Percentiles rank a stretch among this genome's conserved stretches.
Evolutionary conservation across 2,113 vertebrate species (phyloP).

Genomic region (Todiramphus chloris): DNA sequence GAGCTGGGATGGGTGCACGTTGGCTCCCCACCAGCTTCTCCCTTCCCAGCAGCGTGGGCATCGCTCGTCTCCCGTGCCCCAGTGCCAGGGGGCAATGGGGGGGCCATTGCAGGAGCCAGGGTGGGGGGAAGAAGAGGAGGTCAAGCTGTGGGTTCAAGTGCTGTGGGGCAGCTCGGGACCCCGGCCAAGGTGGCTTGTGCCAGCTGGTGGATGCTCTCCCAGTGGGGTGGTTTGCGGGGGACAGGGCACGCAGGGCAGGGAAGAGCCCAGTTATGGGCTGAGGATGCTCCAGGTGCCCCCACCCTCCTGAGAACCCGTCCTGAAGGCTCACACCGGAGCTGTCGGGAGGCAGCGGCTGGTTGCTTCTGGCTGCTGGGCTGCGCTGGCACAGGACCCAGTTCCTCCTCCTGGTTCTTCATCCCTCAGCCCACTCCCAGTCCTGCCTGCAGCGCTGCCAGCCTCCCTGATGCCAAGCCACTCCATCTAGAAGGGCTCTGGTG

Average conservation of each 20-base stretch:
- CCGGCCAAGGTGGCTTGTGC: neutral
- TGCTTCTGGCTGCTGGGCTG: neutral
- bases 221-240: rapidly evolving
- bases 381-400: neutral
- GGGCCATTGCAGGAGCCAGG: too few relatives aligned
- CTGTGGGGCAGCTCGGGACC: neutral
- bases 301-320: neutral
- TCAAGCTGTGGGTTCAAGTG: neutral
- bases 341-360: neutral
- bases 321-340: neutral
- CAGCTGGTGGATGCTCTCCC: neutral
- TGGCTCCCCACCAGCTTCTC: too few relatives aligned
- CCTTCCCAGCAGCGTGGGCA: too few relatives aligned
- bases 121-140: too few relatives aligned
- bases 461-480: neutral
- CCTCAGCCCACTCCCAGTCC: neutral
- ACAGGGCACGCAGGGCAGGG: neutral
- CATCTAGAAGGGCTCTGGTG: neutral
- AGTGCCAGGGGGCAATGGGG: too few relatives aligned
- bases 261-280: rapidly evolving
- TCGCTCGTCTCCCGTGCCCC: too few relatives aligned
- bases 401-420: neutral
- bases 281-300: neutral
- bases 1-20: too few relatives aligned
- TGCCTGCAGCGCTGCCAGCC: neutral